phyloP scores from a whole-genome alignment of 2,113 vertebrate species.

The Scortum barcoo region DNA sequence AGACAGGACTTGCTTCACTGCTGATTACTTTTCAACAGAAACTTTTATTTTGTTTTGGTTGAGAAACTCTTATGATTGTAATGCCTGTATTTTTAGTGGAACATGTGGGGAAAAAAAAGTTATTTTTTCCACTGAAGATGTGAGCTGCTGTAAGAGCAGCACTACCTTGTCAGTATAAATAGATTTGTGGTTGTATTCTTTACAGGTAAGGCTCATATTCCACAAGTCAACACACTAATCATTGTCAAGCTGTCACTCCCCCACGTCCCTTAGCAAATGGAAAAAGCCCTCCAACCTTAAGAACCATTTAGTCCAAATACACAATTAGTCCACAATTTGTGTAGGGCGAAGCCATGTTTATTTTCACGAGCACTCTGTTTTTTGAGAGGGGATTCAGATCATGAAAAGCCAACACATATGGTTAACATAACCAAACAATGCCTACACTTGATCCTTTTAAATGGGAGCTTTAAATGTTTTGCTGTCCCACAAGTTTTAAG shows the following conservation, averaged over 20 bases:
- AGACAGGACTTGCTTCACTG: constrained; percentile 62
- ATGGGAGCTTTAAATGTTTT: constrained; percentile 82
- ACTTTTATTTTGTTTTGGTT: constrained; percentile 61
- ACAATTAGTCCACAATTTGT: constrained; percentile 85
- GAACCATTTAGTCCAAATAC: constrained; percentile 83
- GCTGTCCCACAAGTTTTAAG: constrained; percentile 84
- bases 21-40: constrained; percentile 68
- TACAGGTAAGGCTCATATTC: constrained; percentile 82
- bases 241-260: constrained; percentile 81
- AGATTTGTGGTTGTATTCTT: constrained; percentile 71
- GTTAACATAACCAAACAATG: constrained; percentile 87
- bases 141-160: constrained; percentile 58
- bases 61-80: constrained; percentile 60
- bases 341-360: constrained; percentile 83
- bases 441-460: constrained; percentile 84
- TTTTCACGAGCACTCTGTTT: constrained; percentile 81
- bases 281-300: constrained; percentile 79
- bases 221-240: constrained; percentile 83
- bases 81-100: constrained; percentile 58
- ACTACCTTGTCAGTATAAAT: constrained; percentile 70
- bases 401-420: constrained; percentile 85
- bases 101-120: constrained; percentile 33
- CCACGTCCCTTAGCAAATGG: constrained; percentile 66
- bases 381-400: constrained; percentile 79
- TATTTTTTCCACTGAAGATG: constrained; percentile 53